Conservation (phyloP, 2,888 invertebrate species). For the Gymnoscelis rufifasciata region DNA sequence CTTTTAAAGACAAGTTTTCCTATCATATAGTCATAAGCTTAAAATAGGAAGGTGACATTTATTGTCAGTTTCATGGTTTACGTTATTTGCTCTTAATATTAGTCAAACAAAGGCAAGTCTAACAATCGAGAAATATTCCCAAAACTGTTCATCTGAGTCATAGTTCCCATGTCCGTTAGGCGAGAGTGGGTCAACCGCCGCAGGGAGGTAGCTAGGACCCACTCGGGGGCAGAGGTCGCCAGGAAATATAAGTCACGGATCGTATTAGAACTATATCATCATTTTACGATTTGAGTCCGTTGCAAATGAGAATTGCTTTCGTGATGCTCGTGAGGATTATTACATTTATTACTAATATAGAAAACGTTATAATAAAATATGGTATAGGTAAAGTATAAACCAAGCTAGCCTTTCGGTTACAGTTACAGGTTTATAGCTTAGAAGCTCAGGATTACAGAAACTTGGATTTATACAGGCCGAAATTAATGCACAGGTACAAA, state of each 20-base stretch:
- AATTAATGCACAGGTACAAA: too few relatives aligned
- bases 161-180: slow-evolving; percentile 24
- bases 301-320: too few relatives aligned
- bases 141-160: slow-evolving; percentile 24
- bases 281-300: neutral
- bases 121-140: slow-evolving; percentile 14
- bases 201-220: slow-evolving; percentile 7
- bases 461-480: too few relatives aligned
- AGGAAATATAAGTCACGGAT: neutral
- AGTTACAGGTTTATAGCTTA: too few relatives aligned
- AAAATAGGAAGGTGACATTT: neutral
- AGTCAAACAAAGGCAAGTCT: neutral
- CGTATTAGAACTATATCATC: neutral
- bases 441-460: too few relatives aligned
- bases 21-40: too few relatives aligned
- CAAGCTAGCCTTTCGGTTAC: too few relatives aligned
- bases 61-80: neutral
- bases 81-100: neutral
- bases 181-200: slow-evolving; percentile 14
- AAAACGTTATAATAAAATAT: too few relatives aligned
- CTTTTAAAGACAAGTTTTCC: too few relatives aligned
- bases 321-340: too few relatives aligned
- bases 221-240: neutral
- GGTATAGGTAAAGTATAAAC: too few relatives aligned
- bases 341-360: too few relatives aligned